Base-by-base conservation (phyloP, 2,888 invertebrate species). In the Rhorus exstirpatorius region DNA sequence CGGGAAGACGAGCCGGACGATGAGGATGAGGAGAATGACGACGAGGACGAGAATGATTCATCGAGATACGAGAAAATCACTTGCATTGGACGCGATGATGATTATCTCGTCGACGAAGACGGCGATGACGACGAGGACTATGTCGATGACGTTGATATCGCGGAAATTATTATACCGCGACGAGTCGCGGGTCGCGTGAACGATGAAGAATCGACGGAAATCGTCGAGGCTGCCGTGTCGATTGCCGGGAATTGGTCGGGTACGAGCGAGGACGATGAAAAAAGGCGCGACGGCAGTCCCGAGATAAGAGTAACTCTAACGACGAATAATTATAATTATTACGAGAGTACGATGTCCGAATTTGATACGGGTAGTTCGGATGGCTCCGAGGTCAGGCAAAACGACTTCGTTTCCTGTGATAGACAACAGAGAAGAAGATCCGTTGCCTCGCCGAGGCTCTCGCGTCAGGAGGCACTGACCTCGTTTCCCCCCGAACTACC, bases 391-490 rank as follows among this genome's bases (percentile, higher is more conserved):
- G 75, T 76, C 70, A 80, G 88, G 60, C 91, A 90, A 74, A 74
- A 70, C 53, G 87, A 87, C 35, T 71, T 79, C 31, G 60, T 81
- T 65, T 77, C 84, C 46, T 68, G 79, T 67, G 83, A 87, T 24
- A 94, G 31, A 93, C 95, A 78, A 94, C 94, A 97, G 68, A 94
- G 86, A 80, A 65, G 97, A 84, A 95, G 96, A 79, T 97, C 97
- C 6, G 96, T 97, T 88, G 96, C 96, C 75, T 92, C 91, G 38
- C 92, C 92, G 53, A 93, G 92, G 79, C 88, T 94, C 8, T 91
- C 93, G 60, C 95, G 97, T 17, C 97, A 97, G 91, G 97, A 97
- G 93, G 97, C 97, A 0, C 96, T 97, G 88, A 96, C 97, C 87
- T 96, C 96, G 41, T 92, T 91, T 74, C 92, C 92, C 2, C 46